These are phyloP conservation scores for Varanus salvator DNA, from an alignment of 2,113 vertebrate genomes.

Conservation along the genomic window DNA sequence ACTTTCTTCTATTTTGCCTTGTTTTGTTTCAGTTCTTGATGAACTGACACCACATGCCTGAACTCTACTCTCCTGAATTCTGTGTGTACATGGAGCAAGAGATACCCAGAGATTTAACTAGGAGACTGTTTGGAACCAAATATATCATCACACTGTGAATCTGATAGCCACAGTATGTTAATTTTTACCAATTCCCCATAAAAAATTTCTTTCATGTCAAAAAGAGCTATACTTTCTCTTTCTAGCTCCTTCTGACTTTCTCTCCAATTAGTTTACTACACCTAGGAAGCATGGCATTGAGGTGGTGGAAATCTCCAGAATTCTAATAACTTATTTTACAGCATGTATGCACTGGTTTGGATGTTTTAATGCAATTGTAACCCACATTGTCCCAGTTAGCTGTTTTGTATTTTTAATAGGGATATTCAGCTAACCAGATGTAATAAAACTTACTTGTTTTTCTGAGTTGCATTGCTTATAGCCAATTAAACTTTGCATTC, in stretches of 20 bases:
- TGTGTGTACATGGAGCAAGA: not conserved
- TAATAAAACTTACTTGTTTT: conserved; percentile 53
- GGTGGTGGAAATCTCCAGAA: not conserved
- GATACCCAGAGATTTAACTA: not conserved
- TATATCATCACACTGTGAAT: conserved; percentile 66
- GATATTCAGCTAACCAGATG: conserved; percentile 56
- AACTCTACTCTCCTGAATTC: not conserved
- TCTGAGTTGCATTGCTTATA: conserved; percentile 44
- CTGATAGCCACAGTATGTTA: not conserved
- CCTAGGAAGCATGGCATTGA: too few relatives aligned
- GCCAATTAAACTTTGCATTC: conserved; percentile 61
- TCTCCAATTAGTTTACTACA: not conserved
- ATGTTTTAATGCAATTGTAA: not conserved
- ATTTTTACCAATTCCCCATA: not conserved
- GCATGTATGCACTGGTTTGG: not conserved
- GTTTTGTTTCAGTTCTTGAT: not conserved
- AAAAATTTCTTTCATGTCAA: not conserved
- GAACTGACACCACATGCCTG: not conserved
- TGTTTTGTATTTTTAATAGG: conserved; percentile 58
- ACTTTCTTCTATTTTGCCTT: not conserved
- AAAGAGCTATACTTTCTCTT: too few relatives aligned
- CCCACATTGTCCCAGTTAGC: conserved; percentile 50
- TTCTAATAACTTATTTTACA: not conserved
- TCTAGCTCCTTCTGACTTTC: too few relatives aligned
- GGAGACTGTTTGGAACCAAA: conserved; percentile 40